Conservation (phyloP, 2,113 vertebrate species). For the Cacatua alba region DNA sequence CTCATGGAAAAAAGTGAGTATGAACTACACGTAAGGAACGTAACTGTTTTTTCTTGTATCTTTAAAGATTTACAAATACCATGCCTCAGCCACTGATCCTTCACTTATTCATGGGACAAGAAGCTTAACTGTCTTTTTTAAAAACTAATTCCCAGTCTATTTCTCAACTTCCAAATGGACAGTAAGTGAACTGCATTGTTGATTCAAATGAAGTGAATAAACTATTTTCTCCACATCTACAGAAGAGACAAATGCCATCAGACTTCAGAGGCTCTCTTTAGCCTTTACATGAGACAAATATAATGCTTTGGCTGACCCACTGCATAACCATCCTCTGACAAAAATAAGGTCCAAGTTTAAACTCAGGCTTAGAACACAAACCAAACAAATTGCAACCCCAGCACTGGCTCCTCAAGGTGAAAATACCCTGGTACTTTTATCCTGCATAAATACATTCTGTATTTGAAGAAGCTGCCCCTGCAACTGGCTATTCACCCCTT, state of each 20-base stretch:
- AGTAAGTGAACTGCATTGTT: neutral
- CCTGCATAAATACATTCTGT: neutral
- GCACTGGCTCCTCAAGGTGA: neutral
- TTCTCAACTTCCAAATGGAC: neutral
- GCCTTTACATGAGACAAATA: neutral
- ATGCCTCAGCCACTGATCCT: neutral
- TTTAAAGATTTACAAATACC: conserved; percentile 10
- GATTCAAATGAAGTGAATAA: neutral
- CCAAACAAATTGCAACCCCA: neutral
- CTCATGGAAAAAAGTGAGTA: neutral
- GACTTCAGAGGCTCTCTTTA: neutral
- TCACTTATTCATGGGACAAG: neutral
- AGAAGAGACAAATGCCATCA: neutral
- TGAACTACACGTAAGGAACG: neutral
- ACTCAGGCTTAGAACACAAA: neutral
- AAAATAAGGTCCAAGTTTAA: neutral
- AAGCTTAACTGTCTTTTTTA: neutral
- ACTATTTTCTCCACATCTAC: neutral
- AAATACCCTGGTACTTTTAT: neutral
- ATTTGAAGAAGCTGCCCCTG: neutral
- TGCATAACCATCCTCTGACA: neutral
- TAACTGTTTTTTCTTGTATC: neutral
- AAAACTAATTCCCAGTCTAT: neutral
- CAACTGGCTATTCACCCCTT: neutral
- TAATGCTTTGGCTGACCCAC: neutral